Base-by-base conservation (phyloP, 2,113 vertebrate species). In the Ameiurus melas region DNA sequence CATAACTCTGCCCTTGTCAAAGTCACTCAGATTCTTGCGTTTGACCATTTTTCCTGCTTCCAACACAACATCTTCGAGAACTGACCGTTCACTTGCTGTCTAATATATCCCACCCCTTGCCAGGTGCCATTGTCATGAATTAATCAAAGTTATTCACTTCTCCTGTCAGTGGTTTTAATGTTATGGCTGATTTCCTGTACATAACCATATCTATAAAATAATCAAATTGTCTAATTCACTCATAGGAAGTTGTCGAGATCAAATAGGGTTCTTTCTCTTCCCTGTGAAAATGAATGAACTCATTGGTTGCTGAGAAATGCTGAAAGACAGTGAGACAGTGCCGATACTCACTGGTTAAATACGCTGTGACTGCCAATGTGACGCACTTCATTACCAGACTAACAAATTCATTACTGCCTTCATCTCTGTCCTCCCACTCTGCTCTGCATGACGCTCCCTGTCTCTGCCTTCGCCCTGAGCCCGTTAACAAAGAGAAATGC, bases 321-420 rank as follows among this genome's bases (percentile, higher is more conserved):
- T 88, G 47, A 66, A 33, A 78, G 82, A 62, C 71, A 57, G 57
- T 39, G 39, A 60, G 81, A 68, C 58, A 62, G 70, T 62, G 57
- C 64, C 77, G 82, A 60, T 71, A 51, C 73, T 60, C n/a, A 5
- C 70, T 83, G 70, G 47, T 73, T 88, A 86, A 88, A 88, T 83
- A 86, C 53, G 30, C 86, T 71, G 86, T 88, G 84, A 86, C 87
- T 84, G 80, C 80, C 85, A 58, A 73, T 84, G 80, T 73, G 82
- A 70, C 79, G 82, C 71, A 70, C 85, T 90, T 89, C 87, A 90
- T 90, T 87, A 89, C 85, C 87, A 53, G 80, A 83, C 85, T 80
- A 86, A 88, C 81, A 80, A 70, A 88, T 73, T 83, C 85, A 90
- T 90, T 81, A 89, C 78, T 30, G 81, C 81, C 77, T 86, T 90